Percentiles rank a stretch among this genome's conserved stretches.
Conservation (phyloP, 1,140 invertebrate genomes). For the Heliconius nattereri region DNA sequence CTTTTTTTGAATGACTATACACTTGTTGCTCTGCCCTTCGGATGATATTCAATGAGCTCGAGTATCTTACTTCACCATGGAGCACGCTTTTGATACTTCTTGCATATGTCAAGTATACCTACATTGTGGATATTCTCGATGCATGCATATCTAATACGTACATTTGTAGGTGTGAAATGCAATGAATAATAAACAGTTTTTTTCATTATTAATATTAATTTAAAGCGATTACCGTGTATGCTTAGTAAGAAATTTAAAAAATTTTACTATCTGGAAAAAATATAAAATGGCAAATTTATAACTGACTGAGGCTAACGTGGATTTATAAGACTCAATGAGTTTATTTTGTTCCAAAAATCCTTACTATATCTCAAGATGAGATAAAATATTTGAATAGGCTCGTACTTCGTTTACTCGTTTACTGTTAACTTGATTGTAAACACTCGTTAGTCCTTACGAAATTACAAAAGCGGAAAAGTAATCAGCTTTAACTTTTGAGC, state of each 20-base stretch:
- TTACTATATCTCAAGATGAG: background rate
- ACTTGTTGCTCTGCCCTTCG: conserved; percentile 27
- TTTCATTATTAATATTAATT: too few species aligned
- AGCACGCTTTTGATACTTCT: conserved; percentile 17
- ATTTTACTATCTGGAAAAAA: too few species aligned
- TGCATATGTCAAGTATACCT: conserved; percentile 16
- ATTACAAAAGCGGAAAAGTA: conserved; percentile 18
- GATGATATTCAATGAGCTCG: conserved; percentile 24
- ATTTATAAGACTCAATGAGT: too few species aligned
- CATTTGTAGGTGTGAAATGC: background rate
- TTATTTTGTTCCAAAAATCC: too few species aligned
- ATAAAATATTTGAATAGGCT: conserved; percentile 20
- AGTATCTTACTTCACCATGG: conserved; percentile 16
- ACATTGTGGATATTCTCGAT: background rate
- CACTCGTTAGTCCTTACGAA: conserved; percentile 17
- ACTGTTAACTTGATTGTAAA: conserved; percentile 18
- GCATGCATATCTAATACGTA: background rate
- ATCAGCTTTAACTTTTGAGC: conserved; percentile 10
- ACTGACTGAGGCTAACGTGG: too few species aligned
- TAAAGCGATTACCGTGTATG: too few species aligned
- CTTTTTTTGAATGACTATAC: conserved; percentile 11
- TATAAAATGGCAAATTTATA: too few species aligned
- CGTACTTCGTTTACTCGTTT: conserved; percentile 13
- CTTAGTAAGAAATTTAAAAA: too few species aligned
- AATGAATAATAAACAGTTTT: too few species aligned